Evolutionary conservation across 2,888 invertebrate genomes (phyloP), one percentile per base, ranked within the genome.

Genomic region (Parasteatoda lunata): DNA sequence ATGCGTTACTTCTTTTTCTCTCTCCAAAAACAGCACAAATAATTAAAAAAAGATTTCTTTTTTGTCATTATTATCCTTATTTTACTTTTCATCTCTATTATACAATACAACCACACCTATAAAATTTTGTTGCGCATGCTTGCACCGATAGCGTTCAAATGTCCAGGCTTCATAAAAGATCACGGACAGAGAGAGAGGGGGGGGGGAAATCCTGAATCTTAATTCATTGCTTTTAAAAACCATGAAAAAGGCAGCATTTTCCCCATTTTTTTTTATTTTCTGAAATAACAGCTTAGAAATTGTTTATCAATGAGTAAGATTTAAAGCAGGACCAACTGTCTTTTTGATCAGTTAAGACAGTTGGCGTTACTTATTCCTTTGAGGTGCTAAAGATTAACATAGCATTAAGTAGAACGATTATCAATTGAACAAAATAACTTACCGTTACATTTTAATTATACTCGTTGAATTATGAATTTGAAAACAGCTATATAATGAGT

Each of bases 1-100:
- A 13, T 13, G 68, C 30, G 51, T 72, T 66, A 80, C 66, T 30
- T 30, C 30, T 30, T 30, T 72, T 77, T 73, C 9, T 59, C 59
- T 77, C 70, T 47, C 48, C 48, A 80, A 59, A 70, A 30, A 64
- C 79, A 75, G 76, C 79, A 85, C 84, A 75, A 69, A 76, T 79
- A 79, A 84, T 84, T 84, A 84, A 77, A 66, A 71, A 64, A 66
- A 54, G 59, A 51, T 51, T 49, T 64, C 30, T 47, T 69, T 69
- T 9, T 48, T 47, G 45, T 48, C 45, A 69, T 30, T 6, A 69
- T 48, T 45, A 5, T 13, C 9, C 48, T 69, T 48, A 13, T 69
- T 69, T 69, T 48, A 6, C 69, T 9, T 69, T 69, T 69, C 9
- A 6, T 7, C 30, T 30, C 30, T n/a, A 59, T 59, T n/a, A 9